These are phyloP conservation scores for Dendrolimus kikuchii DNA, from an alignment of 1,140 invertebrate genomes.

Conservation along the genomic window DNA sequence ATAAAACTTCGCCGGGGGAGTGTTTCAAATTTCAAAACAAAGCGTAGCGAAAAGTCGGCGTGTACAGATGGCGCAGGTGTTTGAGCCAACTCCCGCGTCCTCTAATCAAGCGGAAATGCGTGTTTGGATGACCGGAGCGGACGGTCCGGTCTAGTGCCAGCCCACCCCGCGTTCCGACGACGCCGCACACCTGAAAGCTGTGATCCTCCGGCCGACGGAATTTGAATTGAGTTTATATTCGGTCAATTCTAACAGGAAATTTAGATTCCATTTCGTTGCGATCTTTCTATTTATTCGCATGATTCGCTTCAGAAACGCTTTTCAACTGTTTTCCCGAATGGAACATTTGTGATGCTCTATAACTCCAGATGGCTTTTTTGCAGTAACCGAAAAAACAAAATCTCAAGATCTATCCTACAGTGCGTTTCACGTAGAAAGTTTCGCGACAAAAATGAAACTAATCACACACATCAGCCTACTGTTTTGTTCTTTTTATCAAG, in stretches of 20 bases:
- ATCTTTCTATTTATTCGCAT: slow-evolving; percentile 21
- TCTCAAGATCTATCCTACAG: no score
- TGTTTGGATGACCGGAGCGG: slow-evolving; percentile 33
- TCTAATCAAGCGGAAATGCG: slow-evolving; percentile 65
- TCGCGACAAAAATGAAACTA: no score
- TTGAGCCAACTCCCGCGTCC: slow-evolving; percentile 33
- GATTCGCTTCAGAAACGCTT: slow-evolving; percentile 20
- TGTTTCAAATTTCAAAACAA: slow-evolving; percentile 48
- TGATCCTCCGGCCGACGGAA: slow-evolving; percentile 23
- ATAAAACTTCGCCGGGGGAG: slow-evolving; percentile 45
- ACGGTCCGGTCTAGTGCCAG: slow-evolving; percentile 13
- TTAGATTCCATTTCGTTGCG: slow-evolving; percentile 20
- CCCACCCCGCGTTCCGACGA: slow-evolving; percentile 23
- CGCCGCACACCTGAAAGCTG: slow-evolving; percentile 29
- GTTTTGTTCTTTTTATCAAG: no score
- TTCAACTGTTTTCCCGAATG: neutral
- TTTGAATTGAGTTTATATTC: slow-evolving; percentile 34
- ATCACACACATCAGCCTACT: no score
- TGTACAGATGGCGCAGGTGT: slow-evolving; percentile 49
- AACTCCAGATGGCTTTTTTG: no score
- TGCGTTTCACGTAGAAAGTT: no score
- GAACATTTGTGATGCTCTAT: no score
- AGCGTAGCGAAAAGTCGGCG: slow-evolving; percentile 42
- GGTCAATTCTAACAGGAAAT: slow-evolving; percentile 27
- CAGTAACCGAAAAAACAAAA: no score